Evolutionary conservation across 2,888 invertebrate genomes (phyloP).

Genomic region (Achlya flavicornis): DNA sequence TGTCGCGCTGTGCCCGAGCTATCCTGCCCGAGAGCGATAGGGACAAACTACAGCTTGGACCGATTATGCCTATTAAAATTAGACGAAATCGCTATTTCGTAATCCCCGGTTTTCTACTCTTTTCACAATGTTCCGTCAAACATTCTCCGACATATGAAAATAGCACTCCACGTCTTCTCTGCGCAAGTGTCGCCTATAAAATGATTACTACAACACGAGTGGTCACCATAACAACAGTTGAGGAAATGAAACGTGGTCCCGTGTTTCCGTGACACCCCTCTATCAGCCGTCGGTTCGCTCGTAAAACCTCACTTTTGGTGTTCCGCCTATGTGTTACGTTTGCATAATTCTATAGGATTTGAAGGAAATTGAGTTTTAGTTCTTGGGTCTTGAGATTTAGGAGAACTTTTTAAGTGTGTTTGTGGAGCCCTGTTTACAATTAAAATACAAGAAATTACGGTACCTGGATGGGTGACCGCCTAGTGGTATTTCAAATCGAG

Average conservation of each 20-base stretch:
- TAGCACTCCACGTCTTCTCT: neutral
- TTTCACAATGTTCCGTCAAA: too few relatives aligned
- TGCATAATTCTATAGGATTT: constrained; percentile 18
- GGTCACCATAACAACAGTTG: constrained; percentile 5
- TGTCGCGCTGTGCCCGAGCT: too few relatives aligned
- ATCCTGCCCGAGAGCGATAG: too few relatives aligned
- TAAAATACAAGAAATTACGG: too few relatives aligned
- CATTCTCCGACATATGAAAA: neutral
- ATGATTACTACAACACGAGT: neutral
- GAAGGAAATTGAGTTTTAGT: neutral
- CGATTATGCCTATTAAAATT: too few relatives aligned
- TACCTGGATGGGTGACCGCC: too few relatives aligned
- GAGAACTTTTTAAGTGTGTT: neutral
- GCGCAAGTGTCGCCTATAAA: neutral
- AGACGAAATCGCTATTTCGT: too few relatives aligned
- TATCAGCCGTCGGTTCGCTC: constrained; percentile 3
- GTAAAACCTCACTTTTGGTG: constrained; percentile 33
- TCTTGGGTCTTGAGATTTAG: neutral
- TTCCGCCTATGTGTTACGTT: constrained; percentile 29
- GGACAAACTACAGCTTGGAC: too few relatives aligned
- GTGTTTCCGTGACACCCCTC: neutral
- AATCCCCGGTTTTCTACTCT: too few relatives aligned
- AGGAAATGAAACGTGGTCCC: constrained; percentile 5
- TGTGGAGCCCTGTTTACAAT: neutral
- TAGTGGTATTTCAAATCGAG: too few relatives aligned